Base-by-base conservation (phyloP, 2,888 invertebrate species). In the Furcula furcula region DNA sequence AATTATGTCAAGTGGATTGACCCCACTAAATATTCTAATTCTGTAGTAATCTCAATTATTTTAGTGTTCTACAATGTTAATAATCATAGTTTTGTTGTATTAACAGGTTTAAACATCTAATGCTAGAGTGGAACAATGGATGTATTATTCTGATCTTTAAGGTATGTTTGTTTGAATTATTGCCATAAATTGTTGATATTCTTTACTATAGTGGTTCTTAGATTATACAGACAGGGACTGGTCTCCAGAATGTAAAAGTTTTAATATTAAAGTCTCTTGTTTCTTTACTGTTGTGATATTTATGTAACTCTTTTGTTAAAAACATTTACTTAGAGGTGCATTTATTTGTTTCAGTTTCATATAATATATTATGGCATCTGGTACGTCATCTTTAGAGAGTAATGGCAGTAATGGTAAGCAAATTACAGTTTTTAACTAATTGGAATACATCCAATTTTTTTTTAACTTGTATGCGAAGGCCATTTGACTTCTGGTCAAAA, bases 351-450 rank as follows among this genome's bases (percentile, higher is more conserved):
- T 46, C 40, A 47, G 54, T 82, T 84, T 59, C 77, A 83, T 81
- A 65, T n/a, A n/a, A n/a, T 60, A 75, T 81, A 86, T 79, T 80
- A 94, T 94, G 94, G 94, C 94, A 90, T 94, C 94, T 76, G 94
- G 93, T 64, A 93, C 93, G 76, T 93, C 94, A 69, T 94, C 94
- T 58, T 86, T 94, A 87, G 94, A 94, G 76, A 94, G 94, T 78
- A 93, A 93, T 80, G 93, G 93, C 73, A 94, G 93, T 79, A 93
- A 93, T 88, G 94, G 94, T 92, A 76, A 89, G 91, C 73, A 3
- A 9, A 26, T 20, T 10, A 21, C 9, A 18, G 6, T 7, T 4
- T 18, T 7, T 18, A 7, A 7, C 2, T 18, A 18, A 7, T 18
- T 18, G 4, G 18, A 18, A 18, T 18, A n/a, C n/a, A n/a, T n/a